Conservation (phyloP, 2,797 vertebrate genomes). For the Rhabdophis nuchalis region DNA sequence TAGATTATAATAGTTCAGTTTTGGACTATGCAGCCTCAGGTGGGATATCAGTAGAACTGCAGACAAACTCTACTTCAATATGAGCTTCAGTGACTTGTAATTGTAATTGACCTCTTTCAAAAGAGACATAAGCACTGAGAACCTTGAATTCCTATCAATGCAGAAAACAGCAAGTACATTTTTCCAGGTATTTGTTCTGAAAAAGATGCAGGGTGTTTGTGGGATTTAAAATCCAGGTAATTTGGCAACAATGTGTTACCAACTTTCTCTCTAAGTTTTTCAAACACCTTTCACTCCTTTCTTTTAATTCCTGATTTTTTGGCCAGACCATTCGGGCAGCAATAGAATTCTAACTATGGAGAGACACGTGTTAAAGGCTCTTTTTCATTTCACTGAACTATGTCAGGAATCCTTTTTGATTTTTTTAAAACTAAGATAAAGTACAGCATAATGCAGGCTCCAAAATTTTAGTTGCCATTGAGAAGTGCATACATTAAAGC, state of each 20-base stretch:
- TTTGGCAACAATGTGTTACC: background rate
- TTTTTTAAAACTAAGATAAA: background rate
- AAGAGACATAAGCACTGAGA: background rate
- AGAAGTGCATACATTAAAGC: background rate
- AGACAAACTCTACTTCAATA: too few species aligned
- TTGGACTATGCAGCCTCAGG: background rate
- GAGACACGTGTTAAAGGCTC: background rate
- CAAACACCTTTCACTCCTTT: background rate
- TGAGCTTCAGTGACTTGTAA: background rate
- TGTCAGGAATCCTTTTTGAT: background rate
- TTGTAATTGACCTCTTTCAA: background rate
- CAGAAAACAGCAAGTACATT: background rate
- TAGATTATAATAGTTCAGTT: background rate
- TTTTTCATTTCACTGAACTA: background rate
- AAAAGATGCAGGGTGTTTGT: background rate
- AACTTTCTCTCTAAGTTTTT: background rate
- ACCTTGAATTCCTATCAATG: background rate
- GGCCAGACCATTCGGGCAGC: background rate
- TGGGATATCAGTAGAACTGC: background rate
- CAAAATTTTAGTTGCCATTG: background rate
- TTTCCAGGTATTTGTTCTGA: background rate
- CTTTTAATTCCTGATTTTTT: background rate
- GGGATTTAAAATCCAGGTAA: background rate
- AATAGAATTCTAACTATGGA: background rate
- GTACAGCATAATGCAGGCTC: background rate